Evolutionary conservation across 2,888 invertebrate species (phyloP).

Genomic region (Meteorus colon): DNA sequence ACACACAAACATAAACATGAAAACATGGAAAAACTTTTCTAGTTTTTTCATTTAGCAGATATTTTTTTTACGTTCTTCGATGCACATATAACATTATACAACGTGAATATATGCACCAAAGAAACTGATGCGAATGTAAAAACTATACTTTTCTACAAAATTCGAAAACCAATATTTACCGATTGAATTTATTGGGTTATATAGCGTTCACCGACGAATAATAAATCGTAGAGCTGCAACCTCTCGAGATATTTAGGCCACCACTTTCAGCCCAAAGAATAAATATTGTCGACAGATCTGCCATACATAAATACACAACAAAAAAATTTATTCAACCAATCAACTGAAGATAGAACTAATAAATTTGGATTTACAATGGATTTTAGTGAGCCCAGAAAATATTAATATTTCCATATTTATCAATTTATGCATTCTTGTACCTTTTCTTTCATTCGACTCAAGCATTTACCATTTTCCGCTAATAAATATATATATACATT

Average conservation of each 20-base stretch:
- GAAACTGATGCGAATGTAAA: neutral
- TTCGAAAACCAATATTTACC: too few species aligned
- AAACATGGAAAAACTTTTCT: neutral
- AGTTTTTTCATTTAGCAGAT: neutral
- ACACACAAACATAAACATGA: neutral
- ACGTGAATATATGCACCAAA: neutral
- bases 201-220: too few species aligned
- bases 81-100: neutral
- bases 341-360: neutral
- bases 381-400: neutral
- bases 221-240: too few species aligned
- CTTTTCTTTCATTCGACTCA: too few species aligned
- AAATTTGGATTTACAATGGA: slow-evolving; percentile 1
- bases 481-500: neutral
- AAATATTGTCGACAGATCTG: too few species aligned
- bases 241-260: too few species aligned
- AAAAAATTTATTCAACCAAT: neutral
- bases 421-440: neutral
- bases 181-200: too few species aligned
- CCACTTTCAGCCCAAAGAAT: too few species aligned
- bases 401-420: neutral
- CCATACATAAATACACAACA: neutral
- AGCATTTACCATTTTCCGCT: neutral
- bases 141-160: too few species aligned
- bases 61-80: neutral